A percentile compares a stretch with the other conserved stretches of the same genome.
These are phyloP conservation scores for Leptoteleia sp. DNA, from an alignment of 1,140 invertebrate genomes.

Conservation along the genomic window DNA sequence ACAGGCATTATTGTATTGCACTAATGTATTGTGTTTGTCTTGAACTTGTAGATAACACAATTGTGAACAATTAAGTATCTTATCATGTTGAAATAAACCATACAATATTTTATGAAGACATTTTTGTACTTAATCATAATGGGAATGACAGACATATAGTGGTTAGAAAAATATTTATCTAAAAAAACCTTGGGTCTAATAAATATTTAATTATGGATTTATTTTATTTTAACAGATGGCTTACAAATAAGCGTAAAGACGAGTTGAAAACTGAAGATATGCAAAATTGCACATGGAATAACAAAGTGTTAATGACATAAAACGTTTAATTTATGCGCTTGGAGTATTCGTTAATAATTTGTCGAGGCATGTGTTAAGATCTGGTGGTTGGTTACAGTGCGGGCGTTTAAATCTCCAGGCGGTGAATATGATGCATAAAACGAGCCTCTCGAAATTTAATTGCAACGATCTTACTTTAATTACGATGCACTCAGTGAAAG, in stretches of 20 bases:
- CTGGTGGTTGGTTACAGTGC: background rate
- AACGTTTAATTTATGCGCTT: slow-evolving; percentile 10
- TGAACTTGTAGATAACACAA: slow-evolving; percentile 16
- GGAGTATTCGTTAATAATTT: slow-evolving; percentile 14
- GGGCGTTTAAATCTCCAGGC: slow-evolving; percentile 31
- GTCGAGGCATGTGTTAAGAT: background rate
- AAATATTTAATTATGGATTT: background rate
- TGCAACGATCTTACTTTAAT: slow-evolving; percentile 7
- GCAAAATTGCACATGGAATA: slow-evolving; percentile 2
- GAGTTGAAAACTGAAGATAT: slow-evolving; percentile 15
- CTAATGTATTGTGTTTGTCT: slow-evolving; percentile 18
- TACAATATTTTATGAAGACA: no score
- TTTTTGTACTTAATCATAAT: no score
- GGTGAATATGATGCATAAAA: slow-evolving; percentile 4
- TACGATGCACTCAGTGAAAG: background rate
- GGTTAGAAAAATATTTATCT: slow-evolving; percentile 2
- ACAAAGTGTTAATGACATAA: slow-evolving; percentile 8
- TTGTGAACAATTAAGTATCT: slow-evolving; percentile 3
- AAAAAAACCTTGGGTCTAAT: slow-evolving; percentile 5
- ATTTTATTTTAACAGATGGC: background rate
- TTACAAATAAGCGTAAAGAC: slow-evolving; percentile 11
- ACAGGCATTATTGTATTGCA: no score
- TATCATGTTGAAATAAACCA: no score
- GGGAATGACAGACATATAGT: background rate
- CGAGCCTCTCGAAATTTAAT: slow-evolving; percentile 7